A percentile compares a stretch with the other conserved stretches of the same genome.
phyloP scores from a whole-genome alignment of 2,113 vertebrate genomes.

The Pogonocichla stellata region DNA sequence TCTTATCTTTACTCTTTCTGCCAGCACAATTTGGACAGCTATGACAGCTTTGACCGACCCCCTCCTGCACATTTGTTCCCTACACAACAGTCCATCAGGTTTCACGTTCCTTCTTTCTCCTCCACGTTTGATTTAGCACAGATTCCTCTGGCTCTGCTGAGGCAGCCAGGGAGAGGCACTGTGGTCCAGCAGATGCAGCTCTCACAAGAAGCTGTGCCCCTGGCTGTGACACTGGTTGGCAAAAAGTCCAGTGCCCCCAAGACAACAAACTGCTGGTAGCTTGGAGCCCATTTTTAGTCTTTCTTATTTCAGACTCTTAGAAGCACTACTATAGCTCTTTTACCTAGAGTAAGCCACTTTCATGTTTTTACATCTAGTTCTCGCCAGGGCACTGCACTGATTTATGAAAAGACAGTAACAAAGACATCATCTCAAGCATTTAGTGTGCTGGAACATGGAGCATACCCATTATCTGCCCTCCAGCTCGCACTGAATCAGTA shows the following conservation, averaged over 20 bases:
- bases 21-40: not conserved
- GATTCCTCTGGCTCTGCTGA: accelerated
- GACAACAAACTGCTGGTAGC: not conserved
- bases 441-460: not conserved
- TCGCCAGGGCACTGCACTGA: not conserved
- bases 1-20: not conserved
- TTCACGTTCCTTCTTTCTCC: not conserved
- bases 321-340: not conserved
- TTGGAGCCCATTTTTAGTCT: not conserved
- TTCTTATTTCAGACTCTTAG: not conserved
- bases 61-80: not conserved
- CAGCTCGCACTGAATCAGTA: not conserved
- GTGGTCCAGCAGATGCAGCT: too few species aligned
- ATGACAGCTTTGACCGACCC: not conserved
- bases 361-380: not conserved
- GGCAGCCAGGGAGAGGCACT: not conserved
- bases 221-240: not conserved
- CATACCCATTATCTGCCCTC: not conserved
- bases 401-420: not conserved
- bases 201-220: not conserved
- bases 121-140: accelerated
- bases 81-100: not conserved
- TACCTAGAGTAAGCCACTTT: not conserved
- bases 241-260: not conserved
- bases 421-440: not conserved